Conservation (phyloP, 2,888 invertebrate genomes). For the Apomyelois bistriatella region DNA sequence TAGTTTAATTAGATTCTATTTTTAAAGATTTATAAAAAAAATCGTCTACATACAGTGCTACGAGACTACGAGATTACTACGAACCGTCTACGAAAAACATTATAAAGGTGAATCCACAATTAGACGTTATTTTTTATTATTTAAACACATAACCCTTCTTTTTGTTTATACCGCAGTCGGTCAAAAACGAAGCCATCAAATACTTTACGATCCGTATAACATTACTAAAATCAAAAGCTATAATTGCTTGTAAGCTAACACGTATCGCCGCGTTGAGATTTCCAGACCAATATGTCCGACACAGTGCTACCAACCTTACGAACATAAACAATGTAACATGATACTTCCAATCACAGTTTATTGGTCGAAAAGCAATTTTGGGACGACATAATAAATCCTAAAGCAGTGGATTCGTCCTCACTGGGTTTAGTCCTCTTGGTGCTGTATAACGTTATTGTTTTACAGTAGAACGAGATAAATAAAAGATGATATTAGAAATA, state of each 20-base stretch:
- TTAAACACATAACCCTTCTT: too few relatives aligned
- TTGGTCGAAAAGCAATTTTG: constrained; percentile 60
- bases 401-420: constrained; percentile 57
- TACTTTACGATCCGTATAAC: constrained; percentile 15
- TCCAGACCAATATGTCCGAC: constrained; percentile 24
- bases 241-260: constrained; percentile 41
- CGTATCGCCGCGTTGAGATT: constrained; percentile 30
- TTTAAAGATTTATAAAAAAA: too few relatives aligned
- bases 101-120: too few relatives aligned
- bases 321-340: constrained; percentile 57
- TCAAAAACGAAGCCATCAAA: constrained; percentile 18
- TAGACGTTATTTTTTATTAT: too few relatives aligned
- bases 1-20: too few relatives aligned
- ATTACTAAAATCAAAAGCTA: constrained; percentile 21
- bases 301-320: not conserved
- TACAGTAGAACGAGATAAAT: too few relatives aligned
- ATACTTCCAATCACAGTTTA: constrained; percentile 69
- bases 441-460: constrained; percentile 10
- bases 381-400: constrained; percentile 66
- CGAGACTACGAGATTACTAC: too few relatives aligned
- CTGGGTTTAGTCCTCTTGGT: constrained; percentile 27
- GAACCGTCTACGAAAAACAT: too few relatives aligned
- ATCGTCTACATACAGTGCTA: too few relatives aligned
- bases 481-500: too few relatives aligned
- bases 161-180: too few relatives aligned